Base-by-base conservation (phyloP, 1,140 invertebrate species). In the Yoshiicerus persimilis region DNA sequence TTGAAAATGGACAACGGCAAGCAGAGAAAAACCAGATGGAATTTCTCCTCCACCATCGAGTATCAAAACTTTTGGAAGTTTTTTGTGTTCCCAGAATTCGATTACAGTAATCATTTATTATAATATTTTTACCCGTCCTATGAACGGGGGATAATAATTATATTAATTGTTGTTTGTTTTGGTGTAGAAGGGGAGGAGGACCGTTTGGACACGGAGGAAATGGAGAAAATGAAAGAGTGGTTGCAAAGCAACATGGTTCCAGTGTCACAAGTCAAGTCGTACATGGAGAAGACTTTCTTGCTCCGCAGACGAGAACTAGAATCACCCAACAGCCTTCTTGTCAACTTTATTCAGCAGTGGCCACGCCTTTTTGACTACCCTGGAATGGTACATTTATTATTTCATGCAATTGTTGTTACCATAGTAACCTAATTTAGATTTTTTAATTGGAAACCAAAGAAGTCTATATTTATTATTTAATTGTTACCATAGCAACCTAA, bases 281-380 rank as follows among this genome's bases (percentile, higher is more conserved):
- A 80, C 32, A 80, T 80, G 75, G 75, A 80, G 30, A 80, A 80
- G 38, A 80, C 75, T 16, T 80, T 80, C 23, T 38, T 34, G 16
- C 32, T 80, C 16, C 75, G 75, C 36, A 32, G 75, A 38, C 30
- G 75, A 80, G 75, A 80, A 32, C 75, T 80, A 36, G 75, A 80
- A 80, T 80, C 75, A 80, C 75, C 75, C 20, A 80, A 80, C 38
- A 36, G 75, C 75, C 75, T 80, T 80, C 75, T 80, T 20, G 75
- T 80, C 75, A 80, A 80, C 34, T 80, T 80, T 36, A 80, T 80
- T 80, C 75, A 80, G 23, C 75, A 80, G 34, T 80, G 75, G 75
- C 75, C 75, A 9, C 75, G 75, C 23, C n/a, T 80, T 13, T 80
- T 80, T 36, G 75, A 80, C 75, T 80, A 80, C 20, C 75, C 75